Conservation (phyloP, 2,113 vertebrate species). For the Mobula hypostoma region DNA sequence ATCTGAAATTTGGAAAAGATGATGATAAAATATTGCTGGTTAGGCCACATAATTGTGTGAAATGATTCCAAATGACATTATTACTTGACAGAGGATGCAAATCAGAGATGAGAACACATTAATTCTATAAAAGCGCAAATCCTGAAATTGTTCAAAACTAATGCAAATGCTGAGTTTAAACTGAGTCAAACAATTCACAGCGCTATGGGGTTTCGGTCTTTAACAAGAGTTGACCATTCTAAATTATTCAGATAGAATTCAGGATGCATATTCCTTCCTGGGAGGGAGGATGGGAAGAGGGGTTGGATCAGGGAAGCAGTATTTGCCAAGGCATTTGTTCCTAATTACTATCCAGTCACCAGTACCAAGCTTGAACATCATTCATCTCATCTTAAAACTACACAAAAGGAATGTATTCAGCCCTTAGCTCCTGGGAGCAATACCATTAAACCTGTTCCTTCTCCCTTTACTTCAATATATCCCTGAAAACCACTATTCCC, state of each 20-base stretch:
- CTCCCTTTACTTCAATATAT: too few relatives aligned
- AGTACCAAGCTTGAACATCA: neutral
- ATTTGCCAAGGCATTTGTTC: neutral
- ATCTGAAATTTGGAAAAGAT: constrained; percentile 46
- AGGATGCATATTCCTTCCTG: neutral
- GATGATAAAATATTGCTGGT: neutral
- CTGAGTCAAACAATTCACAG: neutral
- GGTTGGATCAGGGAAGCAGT: too few relatives aligned
- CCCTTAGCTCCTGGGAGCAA: too few relatives aligned
- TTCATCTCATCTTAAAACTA: too few relatives aligned
- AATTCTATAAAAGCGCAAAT: neutral
- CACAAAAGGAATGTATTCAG: too few relatives aligned
- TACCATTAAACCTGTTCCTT: too few relatives aligned
- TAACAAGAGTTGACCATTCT: neutral
- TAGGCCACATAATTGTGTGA: neutral
- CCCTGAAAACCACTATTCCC: too few relatives aligned
- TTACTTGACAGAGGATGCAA: neutral
- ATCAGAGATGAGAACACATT: neutral
- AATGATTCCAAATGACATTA: neutral
- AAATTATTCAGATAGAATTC: neutral
- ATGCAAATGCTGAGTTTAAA: neutral
- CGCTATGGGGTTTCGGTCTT: neutral
- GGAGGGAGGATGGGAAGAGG: neutral
- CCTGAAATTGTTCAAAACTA: neutral
- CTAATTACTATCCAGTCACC: too few relatives aligned